These are phyloP conservation scores for Brienomyrus longianalis DNA, from an alignment of 2,113 vertebrate species.

Conservation along the genomic window DNA sequence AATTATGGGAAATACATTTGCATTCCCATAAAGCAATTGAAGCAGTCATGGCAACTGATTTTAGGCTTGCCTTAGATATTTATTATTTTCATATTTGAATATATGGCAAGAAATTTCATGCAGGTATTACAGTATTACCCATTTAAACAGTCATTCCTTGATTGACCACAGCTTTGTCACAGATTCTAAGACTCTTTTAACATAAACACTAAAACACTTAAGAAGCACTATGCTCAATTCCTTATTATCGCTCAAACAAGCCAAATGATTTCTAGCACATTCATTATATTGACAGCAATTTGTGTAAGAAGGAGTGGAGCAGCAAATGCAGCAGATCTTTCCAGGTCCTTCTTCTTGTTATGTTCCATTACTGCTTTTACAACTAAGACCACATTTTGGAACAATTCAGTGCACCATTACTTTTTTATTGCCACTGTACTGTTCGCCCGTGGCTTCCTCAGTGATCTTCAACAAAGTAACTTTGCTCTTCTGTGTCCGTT, in stretches of 20 bases:
- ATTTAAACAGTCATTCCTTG: neutral
- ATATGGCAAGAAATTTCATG: neutral
- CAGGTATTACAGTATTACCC: neutral
- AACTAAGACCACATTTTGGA: neutral
- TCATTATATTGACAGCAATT: slow-evolving; percentile 2
- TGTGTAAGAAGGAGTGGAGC: neutral
- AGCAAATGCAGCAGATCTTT: neutral
- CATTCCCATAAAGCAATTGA: neutral
- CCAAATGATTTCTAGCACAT: neutral
- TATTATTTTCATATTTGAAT: neutral
- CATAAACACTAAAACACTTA: neutral
- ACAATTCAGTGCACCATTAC: neutral
- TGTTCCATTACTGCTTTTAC: neutral
- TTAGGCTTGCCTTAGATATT: neutral
- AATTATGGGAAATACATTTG: neutral
- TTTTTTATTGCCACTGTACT: neutral
- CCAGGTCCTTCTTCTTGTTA: neutral
- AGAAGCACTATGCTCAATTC: neutral
- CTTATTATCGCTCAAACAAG: neutral
- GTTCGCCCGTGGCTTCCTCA: neutral
- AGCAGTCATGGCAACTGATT: neutral
- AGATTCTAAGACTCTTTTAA: neutral
- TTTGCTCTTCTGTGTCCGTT: neutral
- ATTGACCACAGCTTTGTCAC: neutral
- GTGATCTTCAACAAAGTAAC: neutral